A percentile compares a stretch with the other conserved stretches of the same genome.
These are phyloP conservation scores for Gallinago paraguaiae DNA, from an alignment of 2,113 vertebrate genomes.

Conservation along the genomic window DNA sequence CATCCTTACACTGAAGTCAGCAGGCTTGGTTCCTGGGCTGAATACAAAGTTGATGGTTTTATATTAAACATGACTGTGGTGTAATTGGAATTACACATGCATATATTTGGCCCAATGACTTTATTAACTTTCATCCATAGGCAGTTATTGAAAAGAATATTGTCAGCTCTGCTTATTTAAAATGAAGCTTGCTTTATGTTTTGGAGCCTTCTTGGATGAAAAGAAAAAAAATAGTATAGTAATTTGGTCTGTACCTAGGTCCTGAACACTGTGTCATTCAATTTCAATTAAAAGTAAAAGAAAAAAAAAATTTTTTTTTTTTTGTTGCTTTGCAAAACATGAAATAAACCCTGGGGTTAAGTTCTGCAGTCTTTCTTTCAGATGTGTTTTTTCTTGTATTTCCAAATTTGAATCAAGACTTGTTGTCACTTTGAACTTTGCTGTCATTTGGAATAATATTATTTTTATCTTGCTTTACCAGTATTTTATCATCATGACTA, in stretches of 20 bases:
- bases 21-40: not conserved
- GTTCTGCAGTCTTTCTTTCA: not conserved
- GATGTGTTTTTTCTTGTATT: not conserved
- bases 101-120: conserved; percentile 47
- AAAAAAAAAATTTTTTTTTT: not conserved
- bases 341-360: not conserved
- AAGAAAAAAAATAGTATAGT: not conserved
- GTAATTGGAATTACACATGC: conserved; percentile 35
- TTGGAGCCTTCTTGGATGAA: not conserved
- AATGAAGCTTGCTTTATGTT: not conserved
- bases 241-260: not conserved
- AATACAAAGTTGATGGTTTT: conserved; percentile 16
- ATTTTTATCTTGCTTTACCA: not conserved
- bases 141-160: conserved; percentile 37
- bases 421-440: not conserved
- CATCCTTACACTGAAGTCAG: not conserved
- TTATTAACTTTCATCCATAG: conserved; percentile 44
- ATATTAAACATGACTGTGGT: conserved; percentile 22
- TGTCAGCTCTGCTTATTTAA: conserved; percentile 13
- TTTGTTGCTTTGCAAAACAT: not conserved
- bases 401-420: not conserved
- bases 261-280: not conserved
- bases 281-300: conserved; percentile 4
- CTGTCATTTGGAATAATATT: not conserved
- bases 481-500: not conserved